These are phyloP conservation scores for Spilarctia lutea DNA, from an alignment of 2,888 invertebrate species.

Conservation along the genomic window DNA sequence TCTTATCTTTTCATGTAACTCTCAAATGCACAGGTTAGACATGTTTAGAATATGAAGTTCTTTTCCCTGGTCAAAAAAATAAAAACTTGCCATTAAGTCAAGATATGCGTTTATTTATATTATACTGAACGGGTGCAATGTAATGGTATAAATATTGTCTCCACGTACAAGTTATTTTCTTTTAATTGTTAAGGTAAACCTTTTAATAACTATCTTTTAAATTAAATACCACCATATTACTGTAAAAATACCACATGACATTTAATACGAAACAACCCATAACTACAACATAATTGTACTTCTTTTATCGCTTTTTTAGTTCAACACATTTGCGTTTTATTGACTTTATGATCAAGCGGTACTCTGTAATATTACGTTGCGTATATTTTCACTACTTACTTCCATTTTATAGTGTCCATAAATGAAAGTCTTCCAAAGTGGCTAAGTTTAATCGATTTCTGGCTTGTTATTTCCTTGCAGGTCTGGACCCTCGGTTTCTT, in stretches of 20 bases:
- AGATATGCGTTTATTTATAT: too few relatives aligned
- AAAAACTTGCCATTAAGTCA: too few relatives aligned
- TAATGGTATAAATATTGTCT: too few relatives aligned
- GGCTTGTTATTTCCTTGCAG: conserved; percentile 39
- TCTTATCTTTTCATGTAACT: too few relatives aligned
- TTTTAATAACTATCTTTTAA: not conserved
- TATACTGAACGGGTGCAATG: too few relatives aligned
- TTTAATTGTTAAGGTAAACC: not conserved
- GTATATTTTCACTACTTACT: conserved; percentile 21
- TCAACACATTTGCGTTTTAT: not conserved
- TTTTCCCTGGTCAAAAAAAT: too few relatives aligned
- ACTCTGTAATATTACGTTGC: conserved; percentile 2
- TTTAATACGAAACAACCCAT: not conserved
- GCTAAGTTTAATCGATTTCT: conserved; percentile 66
- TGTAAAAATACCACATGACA: not conserved
- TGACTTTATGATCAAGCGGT: not conserved
- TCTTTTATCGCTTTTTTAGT: not conserved
- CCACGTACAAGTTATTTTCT: not conserved
- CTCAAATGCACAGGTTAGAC: too few relatives aligned
- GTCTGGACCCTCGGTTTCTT: conserved; percentile 45
- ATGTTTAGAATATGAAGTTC: too few relatives aligned
- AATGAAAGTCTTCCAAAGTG: conserved; percentile 46
- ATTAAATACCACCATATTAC: not conserved
- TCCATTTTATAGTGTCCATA: conserved; percentile 43
- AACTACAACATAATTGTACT: not conserved